These are phyloP conservation scores for Pseudorectes ferrugineus DNA, from an alignment of 2,113 vertebrate genomes.

Conservation along the genomic window DNA sequence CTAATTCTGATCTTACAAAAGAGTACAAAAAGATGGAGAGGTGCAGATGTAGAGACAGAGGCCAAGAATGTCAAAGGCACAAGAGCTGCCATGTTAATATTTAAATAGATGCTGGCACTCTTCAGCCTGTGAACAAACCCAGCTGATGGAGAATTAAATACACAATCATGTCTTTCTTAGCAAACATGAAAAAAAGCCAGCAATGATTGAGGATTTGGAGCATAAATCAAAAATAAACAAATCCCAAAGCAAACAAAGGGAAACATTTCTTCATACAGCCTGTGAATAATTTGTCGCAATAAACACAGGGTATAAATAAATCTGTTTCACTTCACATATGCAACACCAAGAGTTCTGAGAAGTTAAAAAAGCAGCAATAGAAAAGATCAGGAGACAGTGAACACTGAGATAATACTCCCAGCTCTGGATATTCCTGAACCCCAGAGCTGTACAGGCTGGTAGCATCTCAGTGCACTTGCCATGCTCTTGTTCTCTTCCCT, in stretches of 20 bases:
- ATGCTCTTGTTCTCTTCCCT: not conserved
- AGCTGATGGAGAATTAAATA: not conserved
- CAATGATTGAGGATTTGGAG: not conserved
- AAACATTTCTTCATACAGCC: not conserved
- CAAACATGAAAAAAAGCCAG: not conserved
- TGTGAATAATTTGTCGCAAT: not conserved
- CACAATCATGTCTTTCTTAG: not conserved
- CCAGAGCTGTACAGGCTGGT: not conserved
- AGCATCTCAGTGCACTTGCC: not conserved
- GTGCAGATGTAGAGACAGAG: not conserved
- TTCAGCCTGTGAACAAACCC: not conserved
- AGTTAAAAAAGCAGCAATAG: not conserved
- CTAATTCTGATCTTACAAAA: not conserved
- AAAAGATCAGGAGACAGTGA: not conserved
- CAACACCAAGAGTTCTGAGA: not conserved
- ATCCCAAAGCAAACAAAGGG: not conserved
- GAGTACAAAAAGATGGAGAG: not conserved
- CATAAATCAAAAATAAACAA: not conserved
- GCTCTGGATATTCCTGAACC: not conserved
- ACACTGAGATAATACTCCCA: not conserved
- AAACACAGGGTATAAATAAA: not conserved
- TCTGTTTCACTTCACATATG: not conserved
- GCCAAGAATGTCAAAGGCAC: not conserved
- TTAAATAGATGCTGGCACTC: not conserved
- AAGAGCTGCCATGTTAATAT: not conserved